Percentiles rank a stretch among this genome's conserved stretches.
Conservation (phyloP, 2,113 vertebrate genomes). For the Oriolus oriolus region DNA sequence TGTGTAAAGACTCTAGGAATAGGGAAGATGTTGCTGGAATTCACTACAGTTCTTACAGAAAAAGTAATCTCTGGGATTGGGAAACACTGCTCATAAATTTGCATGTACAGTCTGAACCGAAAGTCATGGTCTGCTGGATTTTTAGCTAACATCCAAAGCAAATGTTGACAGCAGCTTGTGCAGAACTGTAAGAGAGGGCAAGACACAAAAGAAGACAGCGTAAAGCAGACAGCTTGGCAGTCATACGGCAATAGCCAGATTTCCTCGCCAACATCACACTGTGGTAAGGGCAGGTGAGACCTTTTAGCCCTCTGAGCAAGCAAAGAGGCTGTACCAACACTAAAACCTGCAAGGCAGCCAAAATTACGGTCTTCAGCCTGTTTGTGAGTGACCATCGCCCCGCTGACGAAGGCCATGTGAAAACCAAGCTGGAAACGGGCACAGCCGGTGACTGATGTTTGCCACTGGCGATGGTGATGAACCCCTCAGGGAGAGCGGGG, state of each 20-base stretch:
- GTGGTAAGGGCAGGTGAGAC: not conserved
- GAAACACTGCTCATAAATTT: not conserved
- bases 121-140: not conserved
- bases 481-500: not conserved
- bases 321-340: no score
- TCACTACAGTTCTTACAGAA: not conserved
- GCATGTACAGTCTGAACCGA: fast-evolving
- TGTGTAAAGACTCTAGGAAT: not conserved
- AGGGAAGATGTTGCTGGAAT: not conserved
- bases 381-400: not conserved
- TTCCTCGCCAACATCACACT: fast-evolving
- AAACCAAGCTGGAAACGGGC: not conserved
- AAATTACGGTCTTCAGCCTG: not conserved
- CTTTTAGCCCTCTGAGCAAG: not conserved
- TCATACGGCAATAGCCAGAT: not conserved
- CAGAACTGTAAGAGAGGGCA: not conserved
- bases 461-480: fast-evolving
- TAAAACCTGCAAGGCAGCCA: not conserved
- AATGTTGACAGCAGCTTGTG: not conserved
- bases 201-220: not conserved
- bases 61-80: not conserved
- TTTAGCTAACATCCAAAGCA: not conserved
- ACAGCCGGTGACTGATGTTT: not conserved
- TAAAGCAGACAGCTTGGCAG: not conserved
- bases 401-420: not conserved